phyloP scores from a whole-genome alignment of 2,888 invertebrate genomes.

The Apodemia mormo region DNA sequence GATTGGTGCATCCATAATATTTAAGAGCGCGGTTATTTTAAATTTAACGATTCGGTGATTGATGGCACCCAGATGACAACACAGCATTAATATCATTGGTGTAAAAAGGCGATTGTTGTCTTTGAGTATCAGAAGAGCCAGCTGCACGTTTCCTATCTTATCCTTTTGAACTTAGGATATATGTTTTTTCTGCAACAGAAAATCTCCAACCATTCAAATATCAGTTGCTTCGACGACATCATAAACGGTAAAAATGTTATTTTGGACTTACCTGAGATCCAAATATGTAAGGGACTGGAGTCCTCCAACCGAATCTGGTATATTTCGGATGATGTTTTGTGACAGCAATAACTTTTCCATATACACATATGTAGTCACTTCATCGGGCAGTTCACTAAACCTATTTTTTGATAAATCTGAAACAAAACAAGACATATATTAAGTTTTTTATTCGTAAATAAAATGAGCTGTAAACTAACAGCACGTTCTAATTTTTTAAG shows the following conservation, averaged over 20 bases:
- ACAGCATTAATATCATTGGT: no score
- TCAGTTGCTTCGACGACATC: no score
- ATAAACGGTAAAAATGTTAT: not conserved
- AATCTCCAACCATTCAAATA: no score
- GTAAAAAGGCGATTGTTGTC: no score
- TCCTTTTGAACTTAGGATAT: no score
- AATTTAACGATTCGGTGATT: no score
- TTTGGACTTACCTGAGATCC: conserved; percentile 88
- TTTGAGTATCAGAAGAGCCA: not conserved
- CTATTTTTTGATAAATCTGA: conserved; percentile 81
- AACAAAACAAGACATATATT: conserved; percentile 49
- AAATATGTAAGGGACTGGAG: conserved; percentile 94
- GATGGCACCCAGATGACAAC: no score
- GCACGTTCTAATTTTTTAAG: no score
- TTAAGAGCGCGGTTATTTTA: no score
- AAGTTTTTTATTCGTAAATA: not conserved
- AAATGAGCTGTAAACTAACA: no score
- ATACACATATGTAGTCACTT: conserved; percentile 92
- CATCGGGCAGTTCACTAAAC: conserved; percentile 94
- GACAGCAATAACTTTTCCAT: conserved; percentile 94
- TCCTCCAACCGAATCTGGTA: conserved; percentile 91
- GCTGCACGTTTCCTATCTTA: not conserved
- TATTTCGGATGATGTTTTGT: conserved; percentile 93
- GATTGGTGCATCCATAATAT: no score
- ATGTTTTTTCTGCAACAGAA: no score